Percentiles rank a stretch among this genome's conserved stretches.
Evolutionary conservation across 2,797 vertebrate species (phyloP).

Genomic region (Coccyzus lansbergi): DNA sequence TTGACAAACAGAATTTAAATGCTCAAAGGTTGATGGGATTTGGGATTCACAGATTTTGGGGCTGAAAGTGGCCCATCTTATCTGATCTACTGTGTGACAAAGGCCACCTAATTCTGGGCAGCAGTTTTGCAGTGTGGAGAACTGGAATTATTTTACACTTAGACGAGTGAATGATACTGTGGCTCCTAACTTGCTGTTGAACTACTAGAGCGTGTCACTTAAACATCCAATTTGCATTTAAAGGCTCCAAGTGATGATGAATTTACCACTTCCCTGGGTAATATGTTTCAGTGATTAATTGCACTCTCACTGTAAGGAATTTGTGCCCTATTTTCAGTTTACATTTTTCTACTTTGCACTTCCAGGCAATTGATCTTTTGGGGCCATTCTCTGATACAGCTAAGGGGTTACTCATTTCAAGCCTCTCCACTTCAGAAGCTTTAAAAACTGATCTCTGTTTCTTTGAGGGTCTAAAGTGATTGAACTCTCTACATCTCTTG

Average conservation of each 20-base stretch:
- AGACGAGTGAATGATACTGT: background rate
- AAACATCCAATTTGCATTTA: constrained; percentile 31
- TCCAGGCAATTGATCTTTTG: constrained; percentile 8
- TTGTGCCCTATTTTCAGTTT: constrained; percentile 52
- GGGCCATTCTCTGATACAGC: background rate
- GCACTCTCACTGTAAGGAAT: constrained; percentile 37
- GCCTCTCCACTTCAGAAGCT: background rate
- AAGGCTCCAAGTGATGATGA: constrained; percentile 36
- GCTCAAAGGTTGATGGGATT: background rate
- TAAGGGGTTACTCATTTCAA: background rate
- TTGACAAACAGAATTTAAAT: background rate
- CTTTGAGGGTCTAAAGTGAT: background rate
- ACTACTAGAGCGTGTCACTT: background rate
- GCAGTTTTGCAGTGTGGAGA: background rate
- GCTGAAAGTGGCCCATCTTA: background rate
- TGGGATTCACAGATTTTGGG: background rate
- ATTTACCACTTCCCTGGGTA: constrained; percentile 44
- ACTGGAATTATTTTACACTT: background rate
- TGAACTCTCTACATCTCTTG: background rate
- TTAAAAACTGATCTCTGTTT: background rate
- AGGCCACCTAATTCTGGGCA: background rate
- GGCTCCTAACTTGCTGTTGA: background rate
- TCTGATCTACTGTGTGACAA: background rate
- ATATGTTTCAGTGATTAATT: constrained; percentile 57
- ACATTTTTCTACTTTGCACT: constrained; percentile 41